Base-by-base conservation (phyloP, 2,797 vertebrate species). In the Percopsis omiscomaycus region DNA sequence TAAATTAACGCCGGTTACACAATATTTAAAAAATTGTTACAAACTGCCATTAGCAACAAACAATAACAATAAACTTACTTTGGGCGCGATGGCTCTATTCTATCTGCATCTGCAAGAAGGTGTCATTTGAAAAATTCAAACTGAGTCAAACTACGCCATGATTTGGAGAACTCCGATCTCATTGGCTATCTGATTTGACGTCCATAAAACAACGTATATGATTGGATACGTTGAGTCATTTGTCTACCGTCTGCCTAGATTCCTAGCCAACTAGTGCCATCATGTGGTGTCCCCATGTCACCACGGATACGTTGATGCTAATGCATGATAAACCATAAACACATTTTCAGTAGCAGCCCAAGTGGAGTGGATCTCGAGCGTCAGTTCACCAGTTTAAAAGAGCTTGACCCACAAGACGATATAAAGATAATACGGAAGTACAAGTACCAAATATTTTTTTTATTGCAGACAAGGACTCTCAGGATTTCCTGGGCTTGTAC, bases 111-210 rank as follows among this genome's bases (percentile, higher is more conserved):
- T 14, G 2, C 16, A 1, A 3, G 27, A 55, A 65, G 55, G 59
- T 69, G 56, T 64, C 55, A 47, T 55, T 71, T 73, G 30, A 4
- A 79, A 86, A 81, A 84, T 89, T 89, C 86, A 87, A 89, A 90
- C 32, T 80, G 9, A 1, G 50, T 2, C 16, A 6, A 54, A 71
- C 27, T 64, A 71, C 77, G 56, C 45, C 0, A 28, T 32, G 3
- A 64, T n/a, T 4, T 56, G 9, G 10, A 37, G 3, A 62, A 5
- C 53, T 70, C 3, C 3, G 4, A 1, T n/a, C n/a, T n/a, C 46
- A 90, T 89, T 90, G 86, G 89, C 48, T 74, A 8, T 27, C 9
- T 50, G 51, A 3, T 14, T 54, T 67, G 61, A 83, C 78, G 67
- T 74, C 48, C 4, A 0, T 0, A 0, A 2, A 2, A 8, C 0